These are phyloP conservation scores for Magallana angulata DNA, from an alignment of 1,140 invertebrate genomes.

Conservation along the genomic window DNA sequence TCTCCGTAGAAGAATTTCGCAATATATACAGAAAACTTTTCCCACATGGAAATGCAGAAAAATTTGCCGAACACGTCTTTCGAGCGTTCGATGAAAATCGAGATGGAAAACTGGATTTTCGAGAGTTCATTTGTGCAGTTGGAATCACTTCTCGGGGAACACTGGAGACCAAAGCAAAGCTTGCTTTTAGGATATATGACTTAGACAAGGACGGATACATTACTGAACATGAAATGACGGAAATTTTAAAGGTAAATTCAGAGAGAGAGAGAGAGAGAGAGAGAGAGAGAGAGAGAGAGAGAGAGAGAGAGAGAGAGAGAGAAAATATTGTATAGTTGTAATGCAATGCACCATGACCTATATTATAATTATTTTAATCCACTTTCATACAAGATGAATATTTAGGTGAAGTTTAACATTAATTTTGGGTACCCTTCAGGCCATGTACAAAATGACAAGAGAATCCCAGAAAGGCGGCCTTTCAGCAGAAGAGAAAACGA, in stretches of 20 bases:
- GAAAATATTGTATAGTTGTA: too few relatives aligned
- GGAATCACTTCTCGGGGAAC: neutral
- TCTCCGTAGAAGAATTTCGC: neutral
- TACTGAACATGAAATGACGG: neutral
- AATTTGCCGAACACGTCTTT: conserved; percentile 29
- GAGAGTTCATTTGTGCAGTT: conserved; percentile 7
- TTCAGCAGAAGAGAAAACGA: conserved; percentile 11
- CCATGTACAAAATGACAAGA: conserved; percentile 2
- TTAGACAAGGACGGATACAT: conserved; percentile 12
- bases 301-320: too few relatives aligned
- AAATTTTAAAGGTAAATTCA: neutral
- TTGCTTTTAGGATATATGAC: conserved; percentile 10
- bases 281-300: too few relatives aligned
- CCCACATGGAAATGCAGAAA: conserved; percentile 3
- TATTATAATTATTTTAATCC: too few relatives aligned
- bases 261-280: too few relatives aligned
- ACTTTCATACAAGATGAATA: too few relatives aligned
- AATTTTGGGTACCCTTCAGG: neutral
- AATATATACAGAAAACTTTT: conserved; percentile 12
- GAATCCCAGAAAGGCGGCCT: neutral
- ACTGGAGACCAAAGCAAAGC: neutral
- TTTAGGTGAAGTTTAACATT: too few relatives aligned
- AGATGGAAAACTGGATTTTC: conserved; percentile 7
- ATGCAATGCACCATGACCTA: too few relatives aligned
- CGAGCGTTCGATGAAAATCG: conserved; percentile 15